These are phyloP conservation scores for Prunella strophiata DNA, from an alignment of 2,797 vertebrate genomes.

Conservation along the genomic window DNA sequence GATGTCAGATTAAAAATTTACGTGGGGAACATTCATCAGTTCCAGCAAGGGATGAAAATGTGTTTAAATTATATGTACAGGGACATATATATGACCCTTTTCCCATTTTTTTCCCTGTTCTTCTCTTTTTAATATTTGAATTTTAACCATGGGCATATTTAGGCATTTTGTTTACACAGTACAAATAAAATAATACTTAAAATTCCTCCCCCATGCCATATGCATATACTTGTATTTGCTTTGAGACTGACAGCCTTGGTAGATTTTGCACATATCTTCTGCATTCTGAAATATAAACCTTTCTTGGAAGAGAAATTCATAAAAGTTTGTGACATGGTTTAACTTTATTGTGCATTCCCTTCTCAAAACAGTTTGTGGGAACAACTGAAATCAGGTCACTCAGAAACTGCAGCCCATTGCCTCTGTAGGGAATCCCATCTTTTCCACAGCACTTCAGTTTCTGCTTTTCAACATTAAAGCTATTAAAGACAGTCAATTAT, in stretches of 20 bases:
- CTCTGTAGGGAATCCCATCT: neutral
- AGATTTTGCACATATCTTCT: constrained; percentile 12
- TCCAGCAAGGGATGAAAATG: neutral
- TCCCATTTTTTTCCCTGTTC: accelerated
- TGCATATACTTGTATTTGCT: constrained; percentile 32
- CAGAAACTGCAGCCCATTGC: neutral
- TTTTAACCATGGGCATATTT: neutral
- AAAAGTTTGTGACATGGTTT: neutral
- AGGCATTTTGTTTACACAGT: constrained; percentile 21
- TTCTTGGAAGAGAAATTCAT: constrained; percentile 5
- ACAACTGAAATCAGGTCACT: neutral
- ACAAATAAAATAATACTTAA: constrained; percentile 42
- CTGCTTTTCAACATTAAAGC: neutral
- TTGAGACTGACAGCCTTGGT: constrained; percentile 27
- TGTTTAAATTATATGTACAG: neutral
- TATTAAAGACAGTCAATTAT: neutral
- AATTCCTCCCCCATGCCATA: constrained; percentile 28
- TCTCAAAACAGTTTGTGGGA: neutral
- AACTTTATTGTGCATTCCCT: neutral
- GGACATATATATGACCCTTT: neutral
- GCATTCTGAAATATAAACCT: constrained; percentile 7
- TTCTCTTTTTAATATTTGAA: neutral
- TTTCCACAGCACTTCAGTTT: neutral
- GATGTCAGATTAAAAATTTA: neutral
- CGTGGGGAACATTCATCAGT: neutral